Evolutionary conservation across 2,113 vertebrate species (phyloP).

Genomic region (Psephotus haematonotus): DNA sequence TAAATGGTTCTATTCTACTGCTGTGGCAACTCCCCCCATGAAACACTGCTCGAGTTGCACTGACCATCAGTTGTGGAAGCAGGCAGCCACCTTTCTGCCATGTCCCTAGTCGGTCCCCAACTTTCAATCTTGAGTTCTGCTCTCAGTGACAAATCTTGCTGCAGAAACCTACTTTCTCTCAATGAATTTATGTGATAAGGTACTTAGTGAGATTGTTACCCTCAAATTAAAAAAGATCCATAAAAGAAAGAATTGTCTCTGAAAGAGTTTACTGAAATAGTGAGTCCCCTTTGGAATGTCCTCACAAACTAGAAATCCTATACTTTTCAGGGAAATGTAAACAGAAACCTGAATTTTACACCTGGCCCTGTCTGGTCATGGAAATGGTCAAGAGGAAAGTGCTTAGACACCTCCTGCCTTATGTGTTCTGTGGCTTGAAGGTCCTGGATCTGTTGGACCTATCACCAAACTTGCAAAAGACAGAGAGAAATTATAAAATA

Average conservation of each 20-base stretch:
- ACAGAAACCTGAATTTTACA: not conserved
- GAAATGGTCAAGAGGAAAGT: not conserved
- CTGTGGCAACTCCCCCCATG: rapidly evolving
- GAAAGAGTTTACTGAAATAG: not conserved
- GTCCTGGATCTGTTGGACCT: not conserved
- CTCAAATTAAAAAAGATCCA: not conserved
- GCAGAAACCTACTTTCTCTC: not conserved
- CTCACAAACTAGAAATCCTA: not conserved
- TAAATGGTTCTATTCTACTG: not conserved
- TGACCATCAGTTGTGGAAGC: not conserved
- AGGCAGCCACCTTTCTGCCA: not conserved
- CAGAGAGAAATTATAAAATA: not conserved
- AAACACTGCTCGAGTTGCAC: not conserved
- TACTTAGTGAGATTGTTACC: not conserved
- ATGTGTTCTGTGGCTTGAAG: not conserved
- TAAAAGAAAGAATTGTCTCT: not conserved
- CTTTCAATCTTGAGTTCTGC: not conserved
- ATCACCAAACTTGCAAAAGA: not conserved
- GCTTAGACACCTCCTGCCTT: not conserved
- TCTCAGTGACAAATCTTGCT: not conserved
- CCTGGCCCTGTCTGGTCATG: not conserved
- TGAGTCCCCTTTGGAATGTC: not conserved
- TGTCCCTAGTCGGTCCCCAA: not conserved
- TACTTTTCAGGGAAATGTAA: not conserved
- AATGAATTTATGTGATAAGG: not conserved